phyloP scores from a whole-genome alignment of 2,888 invertebrate species.

The Tetheella fluctuosa region DNA sequence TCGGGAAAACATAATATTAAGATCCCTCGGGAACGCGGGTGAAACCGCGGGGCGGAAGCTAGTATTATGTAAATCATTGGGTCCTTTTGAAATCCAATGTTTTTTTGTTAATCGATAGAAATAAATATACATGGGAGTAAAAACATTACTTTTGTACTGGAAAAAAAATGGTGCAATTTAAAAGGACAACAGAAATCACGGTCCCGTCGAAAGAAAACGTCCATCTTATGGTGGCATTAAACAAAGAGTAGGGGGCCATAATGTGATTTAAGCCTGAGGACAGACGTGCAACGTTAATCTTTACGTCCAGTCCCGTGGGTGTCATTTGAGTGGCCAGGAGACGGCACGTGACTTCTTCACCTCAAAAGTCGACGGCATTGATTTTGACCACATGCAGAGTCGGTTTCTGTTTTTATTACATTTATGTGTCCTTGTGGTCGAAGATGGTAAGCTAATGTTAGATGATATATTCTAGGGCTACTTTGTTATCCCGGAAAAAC shows the following conservation, averaged over 20 bases:
- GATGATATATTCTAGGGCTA: too few species aligned
- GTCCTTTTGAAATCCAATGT: too few species aligned
- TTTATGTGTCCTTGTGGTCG: too few species aligned
- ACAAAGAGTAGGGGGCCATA: conserved; percentile 66
- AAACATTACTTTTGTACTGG: background rate
- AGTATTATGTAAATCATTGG: too few species aligned
- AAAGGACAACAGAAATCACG: conserved; percentile 51
- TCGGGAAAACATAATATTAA: too few species aligned
- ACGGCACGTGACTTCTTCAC: conserved; percentile 68
- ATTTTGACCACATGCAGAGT: conserved; percentile 5
- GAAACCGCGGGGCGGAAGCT: too few species aligned
- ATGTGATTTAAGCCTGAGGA: conserved; percentile 78
- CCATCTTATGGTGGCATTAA: conserved; percentile 65
- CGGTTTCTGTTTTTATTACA: too few species aligned
- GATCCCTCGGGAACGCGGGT: too few species aligned
- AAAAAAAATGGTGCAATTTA: conserved; percentile 24
- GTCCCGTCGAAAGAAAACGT: conserved; percentile 50
- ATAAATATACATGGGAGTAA: too few species aligned
- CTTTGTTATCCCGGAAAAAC: too few species aligned
- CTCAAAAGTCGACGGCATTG: conserved; percentile 6
- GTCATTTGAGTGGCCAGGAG: conserved; percentile 58
- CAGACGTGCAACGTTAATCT: conserved; percentile 78
- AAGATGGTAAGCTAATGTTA: too few species aligned
- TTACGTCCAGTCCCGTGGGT: conserved; percentile 64
- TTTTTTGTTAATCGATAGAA: too few species aligned